Conservation (phyloP, 2,888 invertebrate species). For the Zaprionus lineosus region DNA sequence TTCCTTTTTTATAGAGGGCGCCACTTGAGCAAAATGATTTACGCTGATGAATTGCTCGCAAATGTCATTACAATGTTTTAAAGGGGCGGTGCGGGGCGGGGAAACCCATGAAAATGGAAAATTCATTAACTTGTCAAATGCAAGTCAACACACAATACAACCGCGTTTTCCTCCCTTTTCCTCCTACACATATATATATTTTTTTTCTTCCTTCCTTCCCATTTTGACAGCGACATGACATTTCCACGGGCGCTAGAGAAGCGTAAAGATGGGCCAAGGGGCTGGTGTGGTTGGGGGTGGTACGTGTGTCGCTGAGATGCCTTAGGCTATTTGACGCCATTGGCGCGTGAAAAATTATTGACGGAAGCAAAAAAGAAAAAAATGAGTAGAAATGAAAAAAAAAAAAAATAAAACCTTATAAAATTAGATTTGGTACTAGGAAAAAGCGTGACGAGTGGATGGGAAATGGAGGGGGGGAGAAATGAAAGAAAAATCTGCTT, state of each 20-base stretch:
- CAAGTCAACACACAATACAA: constrained; percentile 71
- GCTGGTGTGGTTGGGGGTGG: too few species aligned
- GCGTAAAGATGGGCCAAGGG: not conserved
- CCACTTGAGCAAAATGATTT: constrained; percentile 50
- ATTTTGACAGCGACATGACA: constrained; percentile 66
- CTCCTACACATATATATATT: too few species aligned
- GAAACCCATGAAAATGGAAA: constrained; percentile 35
- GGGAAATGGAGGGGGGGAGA: not conserved
- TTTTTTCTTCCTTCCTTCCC: not conserved
- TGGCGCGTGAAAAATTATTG: constrained; percentile 49
- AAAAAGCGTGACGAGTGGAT: too few species aligned
- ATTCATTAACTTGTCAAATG: constrained; percentile 77
- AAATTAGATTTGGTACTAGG: constrained; percentile 32
- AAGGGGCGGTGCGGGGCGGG: not conserved
- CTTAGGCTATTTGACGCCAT: constrained; percentile 27
- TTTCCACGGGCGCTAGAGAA: constrained; percentile 20
- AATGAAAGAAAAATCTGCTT: not conserved
- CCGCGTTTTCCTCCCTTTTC: not conserved
- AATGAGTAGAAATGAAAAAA: not conserved
- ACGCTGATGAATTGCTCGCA: constrained; percentile 55
- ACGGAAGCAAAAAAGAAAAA: constrained; percentile 7
- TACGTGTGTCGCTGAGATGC: not conserved
- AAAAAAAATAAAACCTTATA: constrained; percentile 22
- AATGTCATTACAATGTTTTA: constrained; percentile 56
- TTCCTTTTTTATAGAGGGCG: constrained; percentile 29